Evolutionary conservation across 2,888 invertebrate species (phyloP), one percentile per base, ranked within the genome.

Genomic region (Idaea biselata): DNA sequence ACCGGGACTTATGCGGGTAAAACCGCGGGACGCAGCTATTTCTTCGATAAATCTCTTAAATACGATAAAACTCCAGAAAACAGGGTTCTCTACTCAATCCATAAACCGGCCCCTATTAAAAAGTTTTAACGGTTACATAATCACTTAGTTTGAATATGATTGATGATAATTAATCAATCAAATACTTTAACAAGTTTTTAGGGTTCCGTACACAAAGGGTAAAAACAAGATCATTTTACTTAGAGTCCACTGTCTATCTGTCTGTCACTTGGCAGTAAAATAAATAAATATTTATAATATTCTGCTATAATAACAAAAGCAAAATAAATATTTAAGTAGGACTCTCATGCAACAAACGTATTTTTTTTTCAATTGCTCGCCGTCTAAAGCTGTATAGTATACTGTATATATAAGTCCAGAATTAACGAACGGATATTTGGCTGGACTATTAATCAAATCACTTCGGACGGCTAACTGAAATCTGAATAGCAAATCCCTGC

Each of bases 401-500:
- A n/a, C n/a, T n/a, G 32, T 11, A 32, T 32, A 32, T 11, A 32
- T 32, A 44, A 11, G 44, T 1, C 44, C 44, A 14, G 44, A 44
- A 44, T 44, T 44, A 44, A 44, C 44, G 7, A 44, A 44, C 44
- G 44, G 72, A 75, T 76, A 79, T 79, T 80, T 79, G 78, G 75
- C 70, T 64, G 72, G 74, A 72, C 74, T 79, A 82, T 87, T 86
- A 84, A 87, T 88, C 83, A 87, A 86, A 84, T 83, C 77, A 75
- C 74, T 71, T 72, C 77, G 76, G 80, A 78, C 78, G 77, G 76
- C 82, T 82, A 80, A 81, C 85, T 82, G 80, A 83, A 87, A 87
- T 87, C 81, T 84, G 86, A 86, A 87, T 86, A 78, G 81, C 80
- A 83, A 88, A 86, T 85, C 78, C 78, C 69, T 66, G 66, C 63